These are phyloP conservation scores for Meda fulgida DNA, from an alignment of 2,797 vertebrate species.

Conservation along the genomic window DNA sequence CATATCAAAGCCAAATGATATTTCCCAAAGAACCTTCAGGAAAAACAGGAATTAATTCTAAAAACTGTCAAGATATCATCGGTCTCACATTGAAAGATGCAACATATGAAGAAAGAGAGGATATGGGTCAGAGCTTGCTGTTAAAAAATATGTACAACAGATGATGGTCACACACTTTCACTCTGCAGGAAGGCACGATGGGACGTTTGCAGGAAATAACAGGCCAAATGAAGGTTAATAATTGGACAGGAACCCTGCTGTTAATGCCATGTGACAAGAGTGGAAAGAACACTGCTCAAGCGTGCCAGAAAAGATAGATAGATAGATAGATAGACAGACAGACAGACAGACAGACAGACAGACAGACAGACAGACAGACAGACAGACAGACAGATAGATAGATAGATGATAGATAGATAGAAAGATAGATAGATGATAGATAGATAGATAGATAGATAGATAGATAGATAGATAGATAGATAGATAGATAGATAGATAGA, in stretches of 20 bases:
- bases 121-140: constrained; percentile 26
- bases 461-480: background rate
- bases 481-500: background rate
- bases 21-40: background rate
- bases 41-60: background rate
- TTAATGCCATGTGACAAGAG: constrained; percentile 12
- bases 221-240: constrained; percentile 49
- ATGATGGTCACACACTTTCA: constrained; percentile 43
- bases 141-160: constrained; percentile 22
- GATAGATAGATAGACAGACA: background rate
- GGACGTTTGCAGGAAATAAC: constrained; percentile 37
- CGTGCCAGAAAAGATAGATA: background rate
- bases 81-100: background rate
- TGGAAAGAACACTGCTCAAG: background rate
- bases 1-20: background rate
- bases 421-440: background rate
- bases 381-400: background rate
- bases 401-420: too few species aligned
- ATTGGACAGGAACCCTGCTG: constrained; percentile 30
- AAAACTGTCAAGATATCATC: constrained; percentile 26
- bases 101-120: constrained; percentile 11
- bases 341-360: background rate
- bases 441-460: background rate
- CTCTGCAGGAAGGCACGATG: constrained; percentile 26
- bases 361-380: background rate